Base-by-base conservation (phyloP, 2,113 vertebrate species). In the Oceanodroma tethys region DNA sequence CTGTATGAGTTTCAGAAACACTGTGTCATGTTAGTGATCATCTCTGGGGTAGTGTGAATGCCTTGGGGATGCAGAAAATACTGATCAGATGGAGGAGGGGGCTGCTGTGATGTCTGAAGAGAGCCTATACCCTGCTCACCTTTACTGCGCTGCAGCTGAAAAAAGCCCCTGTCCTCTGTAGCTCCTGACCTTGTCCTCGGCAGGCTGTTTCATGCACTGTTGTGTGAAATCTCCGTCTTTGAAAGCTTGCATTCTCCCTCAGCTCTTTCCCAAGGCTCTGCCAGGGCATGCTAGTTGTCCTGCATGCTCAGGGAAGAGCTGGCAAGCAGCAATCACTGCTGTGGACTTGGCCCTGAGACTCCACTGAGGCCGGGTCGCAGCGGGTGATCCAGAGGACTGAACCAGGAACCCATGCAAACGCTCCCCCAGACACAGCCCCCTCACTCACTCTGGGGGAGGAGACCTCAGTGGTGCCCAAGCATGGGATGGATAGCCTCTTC, bases 221-320 rank as follows among this genome's bases (percentile, higher is more conserved):
- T 10, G 36, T 19, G 43, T 48, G 79, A 53, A 47, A 65, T 47
- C 19, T 8, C 9, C 0, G 0, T 8, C 22, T 53, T 34, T 17
- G 67, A 29, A 36, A 71, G 50, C 30, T 25, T 74, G 30, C 36
- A 8, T 36, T 56, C 43, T 81, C 52, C 42, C 52, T 50, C 14
- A 43, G 43, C 32, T 22, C 30, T 59, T 55, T 80, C 30, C 59
- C 25, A 15, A 68, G 66, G 47, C 82, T 55, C 45, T 55, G 27
- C 38, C 75, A 45, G 66, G 88, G 40, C 72, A 34, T 15, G 16
- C 5, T 11, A 17, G 38, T 12, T 45, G 17, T 45, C 34, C 40
- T 65, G 40, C 9, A 2, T 14, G 34, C 60, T 38, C 16, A 15
- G 59, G 68, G 59, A 55, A 40, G 58, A 53, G 34, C 47, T 38